These are phyloP conservation scores for Drosophila meridionalis DNA, from an alignment of 2,888 invertebrate species.

Conservation along the genomic window DNA sequence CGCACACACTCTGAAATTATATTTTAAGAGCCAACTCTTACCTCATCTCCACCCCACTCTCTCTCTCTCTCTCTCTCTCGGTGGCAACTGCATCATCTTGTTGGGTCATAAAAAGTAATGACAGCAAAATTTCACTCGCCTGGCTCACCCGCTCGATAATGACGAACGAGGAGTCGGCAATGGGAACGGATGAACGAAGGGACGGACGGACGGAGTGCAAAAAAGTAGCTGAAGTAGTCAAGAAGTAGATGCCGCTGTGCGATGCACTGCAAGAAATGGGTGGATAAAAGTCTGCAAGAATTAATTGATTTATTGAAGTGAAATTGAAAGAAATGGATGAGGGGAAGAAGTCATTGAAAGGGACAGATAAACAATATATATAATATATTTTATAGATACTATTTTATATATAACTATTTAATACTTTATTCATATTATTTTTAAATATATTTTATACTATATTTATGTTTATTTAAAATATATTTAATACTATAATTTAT, in stretches of 20 bases:
- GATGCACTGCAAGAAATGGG: conserved; percentile 33
- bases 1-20: conserved; percentile 55
- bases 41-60: neutral
- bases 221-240: conserved; percentile 56
- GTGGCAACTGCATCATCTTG: conserved; percentile 75
- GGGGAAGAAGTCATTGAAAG: too few species aligned
- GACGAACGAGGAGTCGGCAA: conserved; percentile 51
- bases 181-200: conserved; percentile 13
- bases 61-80: conserved; percentile 3
- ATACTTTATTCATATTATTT: too few species aligned
- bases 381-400: too few species aligned
- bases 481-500: too few species aligned
- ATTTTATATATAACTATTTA: too few species aligned
- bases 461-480: too few species aligned
- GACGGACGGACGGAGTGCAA: conserved; percentile 39
- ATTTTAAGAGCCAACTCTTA: conserved; percentile 63
- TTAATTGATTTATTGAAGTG: neutral
- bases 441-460: too few species aligned
- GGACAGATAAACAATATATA: too few species aligned
- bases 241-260: conserved; percentile 27
- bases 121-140: conserved; percentile 70
- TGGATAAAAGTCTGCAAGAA: neutral
- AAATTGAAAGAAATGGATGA: too few species aligned
- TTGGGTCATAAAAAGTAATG: conserved; percentile 77
- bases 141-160: conserved; percentile 71